Evolutionary conservation across 2,888 invertebrate genomes (phyloP).

Genomic region (Mystacides longicornis): DNA sequence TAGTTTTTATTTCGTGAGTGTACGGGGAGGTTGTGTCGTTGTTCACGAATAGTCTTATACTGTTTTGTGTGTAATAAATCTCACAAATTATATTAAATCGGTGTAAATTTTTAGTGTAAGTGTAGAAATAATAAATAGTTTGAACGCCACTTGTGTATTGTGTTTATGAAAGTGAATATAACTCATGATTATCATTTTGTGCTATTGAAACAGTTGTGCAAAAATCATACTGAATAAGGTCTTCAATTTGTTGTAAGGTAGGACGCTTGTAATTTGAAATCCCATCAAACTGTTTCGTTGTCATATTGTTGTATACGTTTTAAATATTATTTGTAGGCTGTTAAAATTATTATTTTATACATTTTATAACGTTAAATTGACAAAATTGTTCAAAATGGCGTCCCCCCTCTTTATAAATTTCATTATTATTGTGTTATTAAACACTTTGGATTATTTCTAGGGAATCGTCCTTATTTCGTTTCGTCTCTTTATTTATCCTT

Average conservation of each 20-base stretch:
- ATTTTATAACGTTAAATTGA: background rate
- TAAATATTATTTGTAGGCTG: background rate
- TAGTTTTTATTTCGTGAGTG: background rate
- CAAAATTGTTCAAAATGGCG: background rate
- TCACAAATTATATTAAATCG: background rate
- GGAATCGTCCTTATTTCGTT: background rate
- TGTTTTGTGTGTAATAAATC: background rate
- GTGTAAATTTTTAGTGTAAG: slow-evolving; percentile 3
- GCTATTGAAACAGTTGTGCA: background rate
- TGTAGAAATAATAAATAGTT: slow-evolving; percentile 3
- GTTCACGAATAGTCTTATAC: background rate
- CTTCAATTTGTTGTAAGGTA: background rate
- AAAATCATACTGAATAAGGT: background rate
- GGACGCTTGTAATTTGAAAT: background rate
- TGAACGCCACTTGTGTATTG: slow-evolving; percentile 3
- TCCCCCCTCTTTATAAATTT: background rate
- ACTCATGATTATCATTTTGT: slow-evolving; percentile 9
- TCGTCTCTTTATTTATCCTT: background rate
- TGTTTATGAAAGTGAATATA: slow-evolving; percentile 6
- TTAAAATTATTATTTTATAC: background rate
- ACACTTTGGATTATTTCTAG: background rate
- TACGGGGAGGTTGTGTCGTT: background rate
- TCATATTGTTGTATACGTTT: background rate
- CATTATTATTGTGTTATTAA: background rate
- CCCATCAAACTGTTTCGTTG: background rate